A percentile compares a stretch with the other conserved stretches of the same genome.
Evolutionary conservation across 2,888 invertebrate genomes (phyloP).

Genomic region (Mystacides longicornis): DNA sequence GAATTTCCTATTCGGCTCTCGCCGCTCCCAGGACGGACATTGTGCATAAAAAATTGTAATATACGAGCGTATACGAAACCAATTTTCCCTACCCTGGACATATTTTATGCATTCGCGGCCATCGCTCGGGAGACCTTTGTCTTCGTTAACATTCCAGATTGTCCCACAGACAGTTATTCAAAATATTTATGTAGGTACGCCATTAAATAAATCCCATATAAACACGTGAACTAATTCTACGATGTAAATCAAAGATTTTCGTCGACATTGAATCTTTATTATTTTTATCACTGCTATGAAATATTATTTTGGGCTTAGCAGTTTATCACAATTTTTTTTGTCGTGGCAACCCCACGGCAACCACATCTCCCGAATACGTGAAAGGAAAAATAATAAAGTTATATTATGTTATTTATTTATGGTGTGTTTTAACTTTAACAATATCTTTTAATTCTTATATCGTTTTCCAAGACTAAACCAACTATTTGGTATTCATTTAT

Average conservation of each 20-base stretch:
- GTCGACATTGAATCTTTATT: background rate
- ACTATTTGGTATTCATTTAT: too few species aligned
- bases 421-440: too few species aligned
- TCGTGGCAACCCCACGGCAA: too few species aligned
- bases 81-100: slow-evolving; percentile 5
- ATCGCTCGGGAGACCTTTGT: slow-evolving; percentile 20
- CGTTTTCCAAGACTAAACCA: too few species aligned
- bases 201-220: slow-evolving; percentile 5
- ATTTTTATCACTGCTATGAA: too few species aligned
- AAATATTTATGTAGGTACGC: slow-evolving; percentile 23
- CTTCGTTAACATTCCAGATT: slow-evolving; percentile 24
- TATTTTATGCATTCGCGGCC: slow-evolving; percentile 13
- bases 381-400: too few species aligned
- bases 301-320: too few species aligned
- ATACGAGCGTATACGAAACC: background rate
- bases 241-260: slow-evolving; percentile 10
- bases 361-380: too few species aligned
- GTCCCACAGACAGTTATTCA: slow-evolving; percentile 21
- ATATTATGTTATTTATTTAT: too few species aligned
- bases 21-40: slow-evolving; percentile 4
- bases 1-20: background rate
- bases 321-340: too few species aligned
- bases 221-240: background rate
- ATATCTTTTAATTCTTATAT: too few species aligned
- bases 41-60: slow-evolving; percentile 5